Conservation (phyloP, 2,113 vertebrate species). For the Atractosteus spatula region DNA sequence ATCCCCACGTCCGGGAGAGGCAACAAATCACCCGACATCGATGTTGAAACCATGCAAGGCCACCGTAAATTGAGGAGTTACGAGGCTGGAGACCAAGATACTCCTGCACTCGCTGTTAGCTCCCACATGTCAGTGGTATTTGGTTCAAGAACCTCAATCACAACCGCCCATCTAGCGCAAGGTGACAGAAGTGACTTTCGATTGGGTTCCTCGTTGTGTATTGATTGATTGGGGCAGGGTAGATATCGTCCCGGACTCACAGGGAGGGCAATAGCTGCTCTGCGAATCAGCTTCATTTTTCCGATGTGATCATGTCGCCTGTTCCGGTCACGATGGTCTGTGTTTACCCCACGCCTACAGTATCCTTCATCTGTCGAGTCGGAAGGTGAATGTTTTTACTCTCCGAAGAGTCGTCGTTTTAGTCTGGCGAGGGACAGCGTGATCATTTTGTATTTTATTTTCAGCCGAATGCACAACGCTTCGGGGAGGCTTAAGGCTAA, state of each 20-base stretch:
- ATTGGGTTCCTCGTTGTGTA: background rate
- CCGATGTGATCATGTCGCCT: constrained; percentile 46
- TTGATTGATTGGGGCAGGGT: background rate
- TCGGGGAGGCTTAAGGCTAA: background rate
- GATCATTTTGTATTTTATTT: constrained; percentile 22
- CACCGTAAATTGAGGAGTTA: too few species aligned
- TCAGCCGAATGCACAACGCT: background rate
- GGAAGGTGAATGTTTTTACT: constrained; percentile 18
- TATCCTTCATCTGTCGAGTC: constrained; percentile 11
- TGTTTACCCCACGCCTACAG: constrained; percentile 35
- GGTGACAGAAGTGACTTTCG: background rate
- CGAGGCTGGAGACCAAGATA: too few species aligned
- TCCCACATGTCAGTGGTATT: too few species aligned
- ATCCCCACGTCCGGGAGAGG: too few species aligned
- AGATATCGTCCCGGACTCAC: background rate
- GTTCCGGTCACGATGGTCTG: constrained; percentile 43
- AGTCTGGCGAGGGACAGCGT: background rate
- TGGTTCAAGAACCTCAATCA: background rate
- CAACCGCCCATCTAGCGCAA: background rate
- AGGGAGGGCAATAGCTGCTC: background rate
- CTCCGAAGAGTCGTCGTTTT: background rate
- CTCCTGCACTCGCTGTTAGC: too few species aligned
- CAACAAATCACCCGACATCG: too few species aligned
- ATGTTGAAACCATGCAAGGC: too few species aligned
- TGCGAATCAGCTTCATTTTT: constrained; percentile 44